phyloP scores from a whole-genome alignment of 35 echinoderm and acorn worm genomes.

The Acanthaster planci region DNA sequence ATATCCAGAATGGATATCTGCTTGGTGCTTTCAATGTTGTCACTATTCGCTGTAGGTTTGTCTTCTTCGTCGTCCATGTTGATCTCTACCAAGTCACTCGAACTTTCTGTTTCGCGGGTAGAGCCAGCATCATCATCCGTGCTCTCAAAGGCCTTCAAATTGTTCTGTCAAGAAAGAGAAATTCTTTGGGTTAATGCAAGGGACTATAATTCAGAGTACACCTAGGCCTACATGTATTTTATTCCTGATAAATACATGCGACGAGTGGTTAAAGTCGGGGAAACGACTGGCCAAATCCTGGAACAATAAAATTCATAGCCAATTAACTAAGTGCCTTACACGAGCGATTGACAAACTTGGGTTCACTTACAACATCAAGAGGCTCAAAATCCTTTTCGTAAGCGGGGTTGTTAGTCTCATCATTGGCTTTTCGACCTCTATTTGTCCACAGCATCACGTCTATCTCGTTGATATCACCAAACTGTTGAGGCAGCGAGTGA shows the following conservation, averaged over 20 bases:
- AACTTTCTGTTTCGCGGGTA: neutral
- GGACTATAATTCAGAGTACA: too few relatives aligned
- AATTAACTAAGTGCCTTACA: too few relatives aligned
- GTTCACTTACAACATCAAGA: neutral
- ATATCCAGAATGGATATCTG: slow-evolving; percentile 55
- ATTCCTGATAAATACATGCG: too few relatives aligned
- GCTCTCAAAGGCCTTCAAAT: neutral
- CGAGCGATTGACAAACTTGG: neutral
- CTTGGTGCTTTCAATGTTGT: neutral
- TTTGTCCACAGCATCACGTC: slow-evolving; percentile 2
- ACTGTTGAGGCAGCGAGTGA: neutral
- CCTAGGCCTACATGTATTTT: too few relatives aligned
- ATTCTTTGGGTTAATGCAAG: neutral
- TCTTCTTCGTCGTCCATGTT: neutral
- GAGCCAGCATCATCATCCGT: neutral
- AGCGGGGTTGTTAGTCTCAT: neutral
- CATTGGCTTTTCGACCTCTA: neutral
- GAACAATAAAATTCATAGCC: too few relatives aligned
- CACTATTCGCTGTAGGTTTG: neutral
- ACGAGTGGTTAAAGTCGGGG: too few relatives aligned
- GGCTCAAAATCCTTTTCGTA: slow-evolving; percentile 10
- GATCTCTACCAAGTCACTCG: slow-evolving; percentile 6
- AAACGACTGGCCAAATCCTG: too few relatives aligned
- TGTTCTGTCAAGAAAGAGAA: neutral
- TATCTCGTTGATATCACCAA: neutral